phyloP scores from a whole-genome alignment of 2,888 invertebrate genomes.

The Crocallis elinguaria region DNA sequence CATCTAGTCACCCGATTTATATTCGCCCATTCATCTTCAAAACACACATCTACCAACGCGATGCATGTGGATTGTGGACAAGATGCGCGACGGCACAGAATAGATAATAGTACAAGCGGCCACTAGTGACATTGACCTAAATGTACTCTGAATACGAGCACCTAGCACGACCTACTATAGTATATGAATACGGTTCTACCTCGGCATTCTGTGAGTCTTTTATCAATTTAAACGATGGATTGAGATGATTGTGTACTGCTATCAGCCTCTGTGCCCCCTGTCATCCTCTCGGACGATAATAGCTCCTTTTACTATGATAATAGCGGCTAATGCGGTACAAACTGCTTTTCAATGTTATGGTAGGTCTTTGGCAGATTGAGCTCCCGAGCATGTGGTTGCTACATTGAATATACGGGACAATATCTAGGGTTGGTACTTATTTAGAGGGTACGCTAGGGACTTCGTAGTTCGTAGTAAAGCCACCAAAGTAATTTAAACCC shows the following conservation, averaged over 20 bases:
- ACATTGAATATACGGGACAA: not conserved
- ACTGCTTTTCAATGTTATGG: constrained; percentile 15
- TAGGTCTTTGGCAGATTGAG: not conserved
- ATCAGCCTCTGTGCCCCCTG: constrained; percentile 11
- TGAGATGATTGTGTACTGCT: constrained; percentile 36
- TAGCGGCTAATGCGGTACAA: not conserved
- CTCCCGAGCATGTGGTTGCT: not conserved
- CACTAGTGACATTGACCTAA: constrained; percentile 60
- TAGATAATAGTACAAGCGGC: too few species aligned
- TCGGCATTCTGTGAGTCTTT: constrained; percentile 51
- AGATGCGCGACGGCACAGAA: constrained; percentile 20
- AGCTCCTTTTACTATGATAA: too few species aligned
- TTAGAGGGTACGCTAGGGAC: too few species aligned
- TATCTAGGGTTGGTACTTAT: too few species aligned
- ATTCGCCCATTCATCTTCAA: not conserved
- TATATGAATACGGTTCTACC: too few species aligned
- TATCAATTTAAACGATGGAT: constrained; percentile 56
- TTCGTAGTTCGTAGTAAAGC: too few species aligned
- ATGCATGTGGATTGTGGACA: constrained; percentile 15
- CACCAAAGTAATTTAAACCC: too few species aligned
- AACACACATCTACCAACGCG: not conserved
- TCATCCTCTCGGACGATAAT: constrained; percentile 7
- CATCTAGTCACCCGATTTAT: too few species aligned
- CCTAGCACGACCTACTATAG: too few species aligned
- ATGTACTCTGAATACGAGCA: constrained; percentile 40